phyloP scores from a whole-genome alignment of 2,888 invertebrate genomes.

The Deilephila elpenor region DNA sequence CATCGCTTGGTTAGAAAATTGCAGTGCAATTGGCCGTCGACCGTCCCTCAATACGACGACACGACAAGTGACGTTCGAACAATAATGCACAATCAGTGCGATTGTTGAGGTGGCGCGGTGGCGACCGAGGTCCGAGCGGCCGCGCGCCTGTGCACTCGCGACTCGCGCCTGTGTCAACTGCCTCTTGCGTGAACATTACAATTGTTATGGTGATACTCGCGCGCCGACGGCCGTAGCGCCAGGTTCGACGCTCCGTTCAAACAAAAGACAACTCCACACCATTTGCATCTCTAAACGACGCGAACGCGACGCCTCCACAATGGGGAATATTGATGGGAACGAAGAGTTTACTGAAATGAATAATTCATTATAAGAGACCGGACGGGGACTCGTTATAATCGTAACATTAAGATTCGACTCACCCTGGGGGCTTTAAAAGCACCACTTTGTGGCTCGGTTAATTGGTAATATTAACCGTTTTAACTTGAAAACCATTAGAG shows the following conservation, averaged over 20 bases:
- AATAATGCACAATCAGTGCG: constrained; percentile 77
- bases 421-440: constrained; percentile 64
- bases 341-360: constrained; percentile 64
- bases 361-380: constrained; percentile 68
- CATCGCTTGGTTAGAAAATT: constrained; percentile 44
- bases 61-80: constrained; percentile 63
- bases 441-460: constrained; percentile 71
- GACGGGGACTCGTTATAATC: constrained; percentile 57
- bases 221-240: constrained; percentile 52
- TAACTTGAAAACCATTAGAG: constrained; percentile 71
- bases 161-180: constrained; percentile 70
- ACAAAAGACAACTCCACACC: constrained; percentile 65
- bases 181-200: constrained; percentile 69
- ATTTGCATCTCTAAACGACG: constrained; percentile 68
- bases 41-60: constrained; percentile 60
- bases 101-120: constrained; percentile 56
- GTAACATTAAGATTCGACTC: constrained; percentile 71
- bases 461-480: constrained; percentile 78
- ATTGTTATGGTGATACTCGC: constrained; percentile 79
- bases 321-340: constrained; percentile 53
- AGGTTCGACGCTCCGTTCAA: constrained; percentile 69
- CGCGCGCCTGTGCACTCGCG: constrained; percentile 58
- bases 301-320: constrained; percentile 46
- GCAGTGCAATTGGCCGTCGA: constrained; percentile 58
- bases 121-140: constrained; percentile 40